Evolutionary conservation across 2,888 invertebrate genomes (phyloP), one percentile per base, ranked within the genome.

Genomic region (Mythimna vitellina): DNA sequence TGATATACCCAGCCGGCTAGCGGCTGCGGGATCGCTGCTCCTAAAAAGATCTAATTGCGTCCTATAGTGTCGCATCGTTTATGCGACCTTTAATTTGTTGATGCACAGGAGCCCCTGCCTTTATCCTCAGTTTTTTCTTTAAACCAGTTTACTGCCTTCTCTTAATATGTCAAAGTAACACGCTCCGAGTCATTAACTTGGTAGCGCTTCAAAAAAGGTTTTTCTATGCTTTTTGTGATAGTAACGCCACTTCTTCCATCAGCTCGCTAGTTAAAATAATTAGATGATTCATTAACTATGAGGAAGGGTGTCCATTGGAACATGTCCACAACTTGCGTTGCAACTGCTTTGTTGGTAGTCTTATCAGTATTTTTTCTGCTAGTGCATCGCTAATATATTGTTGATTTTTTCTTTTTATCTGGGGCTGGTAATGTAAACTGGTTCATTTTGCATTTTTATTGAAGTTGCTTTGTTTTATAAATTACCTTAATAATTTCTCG

Each of bases 151-250:
- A 88, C 87, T 90, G 89, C 89, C 88, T 91, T 89, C 90, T 92
- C 93, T 94, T 93, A 92, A 94, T 94, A 95, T 94, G 93, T 93
- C 93, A 93, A 93, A 92, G 93, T 92, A 92, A 93, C 93, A 92
- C 92, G 91, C 88, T 91, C 84, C 88, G 85, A 91, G 90, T 89
- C 92, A 93, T 93, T 94, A 95, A 90, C 92, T 92, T 87, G 85
- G 89, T 89, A 89, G 89, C 89, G 85, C 89, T 88, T 91, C 89
- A 83, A 86, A 88, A 91, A 88, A 86, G 46, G 88, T 89, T 90
- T 88, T 89, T 87, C 86, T 86, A 83, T 79, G 79, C 86, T 91
- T 92, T 89, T 91, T 91, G 86, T 84, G 65, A 78, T 81, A 79
- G 68, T 73, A 78, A 78, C 76, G 85, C 85, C 81, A 82, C 87